Evolutionary conservation across 2,113 vertebrate species (phyloP).

Genomic region (Syngnathus typhle): DNA sequence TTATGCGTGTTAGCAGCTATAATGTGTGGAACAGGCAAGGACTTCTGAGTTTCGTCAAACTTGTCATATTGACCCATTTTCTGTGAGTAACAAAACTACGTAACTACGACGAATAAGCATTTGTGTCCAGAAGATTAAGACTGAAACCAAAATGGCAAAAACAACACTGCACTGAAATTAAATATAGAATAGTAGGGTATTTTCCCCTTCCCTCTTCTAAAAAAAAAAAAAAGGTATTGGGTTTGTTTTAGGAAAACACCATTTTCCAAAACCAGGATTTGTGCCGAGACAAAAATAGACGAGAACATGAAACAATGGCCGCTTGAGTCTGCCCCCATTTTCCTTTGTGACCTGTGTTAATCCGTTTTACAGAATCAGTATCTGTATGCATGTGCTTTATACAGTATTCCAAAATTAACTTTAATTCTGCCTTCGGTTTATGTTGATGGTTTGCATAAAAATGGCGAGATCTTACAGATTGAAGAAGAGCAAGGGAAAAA

Average conservation of each 20-base stretch:
- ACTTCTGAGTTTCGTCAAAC: too few species aligned
- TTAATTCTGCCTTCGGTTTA: conserved; percentile 21
- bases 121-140: too few species aligned
- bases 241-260: conserved; percentile 17
- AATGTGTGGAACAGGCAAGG: too few species aligned
- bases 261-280: conserved; percentile 17
- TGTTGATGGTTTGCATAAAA: conserved; percentile 46
- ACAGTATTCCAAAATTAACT: conserved; percentile 26
- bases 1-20: too few species aligned
- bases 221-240: background rate
- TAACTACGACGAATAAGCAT: too few species aligned
- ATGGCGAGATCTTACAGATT: conserved; percentile 12
- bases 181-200: conserved; percentile 1
- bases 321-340: conserved; percentile 24
- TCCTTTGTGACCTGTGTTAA: conserved; percentile 39
- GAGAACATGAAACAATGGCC: conserved; percentile 2
- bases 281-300: conserved; percentile 26
- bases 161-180: background rate
- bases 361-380: conserved; percentile 40
- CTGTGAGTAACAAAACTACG: too few species aligned
- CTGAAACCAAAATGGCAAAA: too few species aligned
- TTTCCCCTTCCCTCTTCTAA: background rate
- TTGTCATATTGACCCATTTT: too few species aligned
- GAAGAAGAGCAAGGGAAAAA: conserved; percentile 14
- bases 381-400: conserved; percentile 24